Evolutionary conservation across 1,140 invertebrate species (phyloP).

Genomic region (Tetragonula clypearis): DNA sequence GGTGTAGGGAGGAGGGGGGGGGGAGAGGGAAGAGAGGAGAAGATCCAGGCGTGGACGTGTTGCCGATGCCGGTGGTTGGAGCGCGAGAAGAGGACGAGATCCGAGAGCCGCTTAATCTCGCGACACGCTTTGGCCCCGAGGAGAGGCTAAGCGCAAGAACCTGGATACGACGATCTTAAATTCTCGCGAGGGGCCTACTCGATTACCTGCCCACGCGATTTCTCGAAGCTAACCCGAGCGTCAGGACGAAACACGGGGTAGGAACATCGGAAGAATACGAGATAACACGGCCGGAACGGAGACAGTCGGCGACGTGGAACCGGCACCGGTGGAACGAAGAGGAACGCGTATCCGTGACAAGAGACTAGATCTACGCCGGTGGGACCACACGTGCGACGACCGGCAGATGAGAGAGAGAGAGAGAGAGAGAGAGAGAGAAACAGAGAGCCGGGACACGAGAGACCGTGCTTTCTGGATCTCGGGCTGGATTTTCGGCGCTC

Average conservation of each 20-base stretch:
- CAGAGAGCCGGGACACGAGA: constrained; percentile 6
- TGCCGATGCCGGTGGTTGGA: constrained; percentile 36
- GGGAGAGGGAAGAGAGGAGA: neutral
- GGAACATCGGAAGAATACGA: constrained; percentile 68
- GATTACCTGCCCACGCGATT: constrained; percentile 71
- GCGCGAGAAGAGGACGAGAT: constrained; percentile 9
- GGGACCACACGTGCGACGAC: constrained; percentile 64
- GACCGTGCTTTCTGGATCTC: constrained; percentile 56
- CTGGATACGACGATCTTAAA: constrained; percentile 69
- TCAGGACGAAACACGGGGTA: constrained; percentile 69
- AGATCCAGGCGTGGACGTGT: constrained; percentile 39
- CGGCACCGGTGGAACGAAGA: constrained; percentile 31
- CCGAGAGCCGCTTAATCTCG: constrained; percentile 59
- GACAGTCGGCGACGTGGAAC: neutral
- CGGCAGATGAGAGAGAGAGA: neutral
- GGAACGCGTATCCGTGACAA: constrained; percentile 65
- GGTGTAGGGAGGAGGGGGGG: neutral
- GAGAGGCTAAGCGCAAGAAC: constrained; percentile 60
- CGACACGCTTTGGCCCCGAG: constrained; percentile 33
- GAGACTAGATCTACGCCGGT: constrained; percentile 66
- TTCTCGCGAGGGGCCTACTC: constrained; percentile 69
- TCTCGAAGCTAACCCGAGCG: constrained; percentile 68
- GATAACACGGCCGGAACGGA: constrained; percentile 60
- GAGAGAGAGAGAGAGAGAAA: no score
- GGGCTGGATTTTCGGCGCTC: constrained; percentile 54